These are phyloP conservation scores for Lophotriccus pileatus DNA, from an alignment of 2,797 vertebrate genomes.

Conservation along the genomic window DNA sequence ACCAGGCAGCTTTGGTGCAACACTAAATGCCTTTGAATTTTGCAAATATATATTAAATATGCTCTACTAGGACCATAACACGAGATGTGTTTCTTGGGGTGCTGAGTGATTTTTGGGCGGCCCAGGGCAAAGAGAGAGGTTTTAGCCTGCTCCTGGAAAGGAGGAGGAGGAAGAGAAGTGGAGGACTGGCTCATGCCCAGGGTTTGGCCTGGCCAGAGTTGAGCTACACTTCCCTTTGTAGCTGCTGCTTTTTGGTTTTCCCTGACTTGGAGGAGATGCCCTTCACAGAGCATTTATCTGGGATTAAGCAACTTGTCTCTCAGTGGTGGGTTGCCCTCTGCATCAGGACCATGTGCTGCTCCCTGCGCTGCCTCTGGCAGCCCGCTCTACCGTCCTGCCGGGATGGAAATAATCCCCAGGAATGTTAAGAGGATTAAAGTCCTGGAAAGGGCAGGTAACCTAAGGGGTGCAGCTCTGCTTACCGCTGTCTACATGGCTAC, in stretches of 20 bases:
- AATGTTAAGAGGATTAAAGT: conserved; percentile 46
- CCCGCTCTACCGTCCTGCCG: rapidly evolving
- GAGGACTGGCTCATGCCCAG: background rate
- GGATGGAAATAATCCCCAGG: conserved; percentile 43
- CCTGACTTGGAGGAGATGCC: background rate
- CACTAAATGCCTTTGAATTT: background rate
- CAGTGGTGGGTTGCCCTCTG: background rate
- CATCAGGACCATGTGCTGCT: rapidly evolving
- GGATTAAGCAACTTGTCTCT: background rate
- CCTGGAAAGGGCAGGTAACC: conserved; percentile 11
- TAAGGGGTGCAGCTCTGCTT: background rate
- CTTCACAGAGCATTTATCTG: background rate
- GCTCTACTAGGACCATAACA: background rate
- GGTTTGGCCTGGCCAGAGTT: rapidly evolving
- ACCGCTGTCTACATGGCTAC: background rate
- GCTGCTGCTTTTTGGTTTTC: background rate
- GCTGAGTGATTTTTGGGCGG: background rate
- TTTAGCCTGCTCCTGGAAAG: background rate
- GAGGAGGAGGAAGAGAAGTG: background rate
- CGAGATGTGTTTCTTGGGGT: background rate
- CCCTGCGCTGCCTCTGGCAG: background rate
- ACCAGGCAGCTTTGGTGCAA: background rate
- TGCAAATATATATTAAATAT: background rate
- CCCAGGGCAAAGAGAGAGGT: background rate
- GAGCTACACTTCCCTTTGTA: background rate